Evolutionary conservation across 1,140 invertebrate species (phyloP).

Genomic region (Halotydeus destructor): DNA sequence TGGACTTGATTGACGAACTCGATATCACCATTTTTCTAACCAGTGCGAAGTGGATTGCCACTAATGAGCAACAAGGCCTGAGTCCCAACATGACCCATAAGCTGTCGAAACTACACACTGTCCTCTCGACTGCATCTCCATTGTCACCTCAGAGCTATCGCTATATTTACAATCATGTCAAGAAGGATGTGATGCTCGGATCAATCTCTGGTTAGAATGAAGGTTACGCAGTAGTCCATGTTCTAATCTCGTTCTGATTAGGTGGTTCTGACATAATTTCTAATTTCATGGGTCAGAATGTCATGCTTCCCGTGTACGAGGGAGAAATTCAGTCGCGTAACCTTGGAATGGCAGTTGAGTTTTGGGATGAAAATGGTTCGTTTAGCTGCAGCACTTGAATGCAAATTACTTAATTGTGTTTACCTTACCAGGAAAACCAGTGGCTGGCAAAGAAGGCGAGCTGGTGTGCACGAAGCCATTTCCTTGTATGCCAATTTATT

Average conservation of each 20-base stretch:
- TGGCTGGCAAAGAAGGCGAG: slow-evolving; percentile 32
- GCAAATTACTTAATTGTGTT: neutral
- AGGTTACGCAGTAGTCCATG: no score
- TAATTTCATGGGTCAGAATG: slow-evolving; percentile 35
- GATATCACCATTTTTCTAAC: slow-evolving; percentile 36
- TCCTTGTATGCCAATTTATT: slow-evolving; percentile 36
- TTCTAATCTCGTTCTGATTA: no score
- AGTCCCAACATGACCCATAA: slow-evolving; percentile 28
- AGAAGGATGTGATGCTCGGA: slow-evolving; percentile 31
- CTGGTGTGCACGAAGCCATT: slow-evolving; percentile 36
- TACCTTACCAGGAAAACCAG: slow-evolving; percentile 24
- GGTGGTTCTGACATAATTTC: slow-evolving; percentile 38
- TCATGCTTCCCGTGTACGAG: slow-evolving; percentile 29
- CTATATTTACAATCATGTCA: slow-evolving; percentile 35
- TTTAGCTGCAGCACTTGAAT: slow-evolving; percentile 3
- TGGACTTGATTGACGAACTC: slow-evolving; percentile 31
- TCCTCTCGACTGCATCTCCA: slow-evolving; percentile 37
- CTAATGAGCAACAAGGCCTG: slow-evolving; percentile 28
- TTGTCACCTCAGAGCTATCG: slow-evolving; percentile 32
- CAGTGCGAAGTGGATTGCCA: slow-evolving; percentile 34
- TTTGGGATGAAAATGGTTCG: slow-evolving; percentile 27
- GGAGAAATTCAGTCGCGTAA: slow-evolving; percentile 34
- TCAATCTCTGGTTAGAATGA: slow-evolving; percentile 35
- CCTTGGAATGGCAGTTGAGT: slow-evolving; percentile 32
- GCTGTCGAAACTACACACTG: slow-evolving; percentile 26